Evolutionary conservation across 2,888 invertebrate species (phyloP).

Genomic region (Andrena trimmerana): DNA sequence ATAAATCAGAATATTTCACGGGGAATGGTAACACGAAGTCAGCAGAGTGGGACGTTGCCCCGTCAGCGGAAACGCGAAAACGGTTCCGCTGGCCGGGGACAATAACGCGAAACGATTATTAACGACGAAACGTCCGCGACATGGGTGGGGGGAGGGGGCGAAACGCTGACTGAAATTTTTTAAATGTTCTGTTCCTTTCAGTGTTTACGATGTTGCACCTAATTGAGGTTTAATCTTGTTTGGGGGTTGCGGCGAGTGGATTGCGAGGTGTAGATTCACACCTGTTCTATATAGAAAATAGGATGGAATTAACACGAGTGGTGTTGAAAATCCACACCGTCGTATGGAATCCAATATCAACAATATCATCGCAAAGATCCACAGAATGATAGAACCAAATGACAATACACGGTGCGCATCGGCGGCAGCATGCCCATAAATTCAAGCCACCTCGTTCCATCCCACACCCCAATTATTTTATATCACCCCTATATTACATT

Average conservation of each 20-base stretch:
- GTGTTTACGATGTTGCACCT: neutral
- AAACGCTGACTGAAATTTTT: constrained; percentile 33
- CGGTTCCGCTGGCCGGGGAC: constrained; percentile 18
- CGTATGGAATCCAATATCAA: neutral
- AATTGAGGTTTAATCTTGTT: constrained; percentile 12
- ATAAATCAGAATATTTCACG: constrained; percentile 50
- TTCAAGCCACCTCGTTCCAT: too few species aligned
- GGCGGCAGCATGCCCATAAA: too few species aligned
- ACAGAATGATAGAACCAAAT: too few species aligned
- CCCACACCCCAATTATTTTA: too few species aligned
- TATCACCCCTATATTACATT: too few species aligned
- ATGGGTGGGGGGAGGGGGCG: neutral
- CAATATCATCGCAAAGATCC: neutral
- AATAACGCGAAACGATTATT: constrained; percentile 51
- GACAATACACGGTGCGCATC: too few species aligned
- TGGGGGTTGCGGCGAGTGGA: neutral
- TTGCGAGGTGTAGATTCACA: too few species aligned
- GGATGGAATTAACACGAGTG: too few species aligned
- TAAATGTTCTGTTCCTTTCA: neutral
- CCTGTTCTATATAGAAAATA: too few species aligned
- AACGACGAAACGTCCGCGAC: constrained; percentile 37
- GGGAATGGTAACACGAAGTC: constrained; percentile 47
- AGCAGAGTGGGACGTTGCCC: constrained; percentile 11
- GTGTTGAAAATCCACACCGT: too few species aligned
- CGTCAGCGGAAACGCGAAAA: constrained; percentile 49